Percentiles rank a stretch among this genome's conserved stretches.
Evolutionary conservation across 2,888 invertebrate genomes (phyloP).

Genomic region (Poecilus cupreus): DNA sequence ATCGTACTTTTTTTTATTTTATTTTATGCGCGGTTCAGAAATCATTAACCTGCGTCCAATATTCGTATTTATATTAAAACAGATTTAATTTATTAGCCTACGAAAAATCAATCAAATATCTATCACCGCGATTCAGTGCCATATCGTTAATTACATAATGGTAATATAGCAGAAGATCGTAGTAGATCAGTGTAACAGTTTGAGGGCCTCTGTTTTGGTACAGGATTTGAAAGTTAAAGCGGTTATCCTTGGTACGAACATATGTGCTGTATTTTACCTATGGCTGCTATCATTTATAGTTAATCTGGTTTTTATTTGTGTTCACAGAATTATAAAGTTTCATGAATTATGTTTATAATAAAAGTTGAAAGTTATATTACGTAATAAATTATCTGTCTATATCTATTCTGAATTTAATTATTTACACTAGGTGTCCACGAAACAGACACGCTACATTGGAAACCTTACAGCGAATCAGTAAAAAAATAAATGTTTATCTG

Average conservation of each 20-base stretch:
- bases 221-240: slow-evolving; percentile 56
- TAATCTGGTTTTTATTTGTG: slow-evolving; percentile 4
- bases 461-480: too few species aligned
- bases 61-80: too few species aligned
- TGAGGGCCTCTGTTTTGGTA: background rate
- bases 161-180: too few species aligned
- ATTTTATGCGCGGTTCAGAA: background rate
- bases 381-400: background rate
- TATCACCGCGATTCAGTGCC: background rate
- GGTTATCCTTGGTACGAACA: slow-evolving; percentile 48
- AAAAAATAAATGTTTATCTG: too few species aligned
- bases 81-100: too few species aligned
- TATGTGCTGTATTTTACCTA: slow-evolving; percentile 46
- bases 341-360: background rate
- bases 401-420: too few species aligned
- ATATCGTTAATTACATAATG: too few species aligned
- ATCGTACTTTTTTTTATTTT: background rate
- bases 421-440: too few species aligned
- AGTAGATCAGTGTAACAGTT: slow-evolving; percentile 5
- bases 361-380: background rate
- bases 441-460: too few species aligned
- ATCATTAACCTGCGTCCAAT: too few species aligned
- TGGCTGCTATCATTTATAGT: background rate
- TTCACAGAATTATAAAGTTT: background rate
- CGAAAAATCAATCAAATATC: background rate